Evolutionary conservation across 2,797 vertebrate genomes (phyloP).

Genomic region (Percopsis omiscomaycus): DNA sequence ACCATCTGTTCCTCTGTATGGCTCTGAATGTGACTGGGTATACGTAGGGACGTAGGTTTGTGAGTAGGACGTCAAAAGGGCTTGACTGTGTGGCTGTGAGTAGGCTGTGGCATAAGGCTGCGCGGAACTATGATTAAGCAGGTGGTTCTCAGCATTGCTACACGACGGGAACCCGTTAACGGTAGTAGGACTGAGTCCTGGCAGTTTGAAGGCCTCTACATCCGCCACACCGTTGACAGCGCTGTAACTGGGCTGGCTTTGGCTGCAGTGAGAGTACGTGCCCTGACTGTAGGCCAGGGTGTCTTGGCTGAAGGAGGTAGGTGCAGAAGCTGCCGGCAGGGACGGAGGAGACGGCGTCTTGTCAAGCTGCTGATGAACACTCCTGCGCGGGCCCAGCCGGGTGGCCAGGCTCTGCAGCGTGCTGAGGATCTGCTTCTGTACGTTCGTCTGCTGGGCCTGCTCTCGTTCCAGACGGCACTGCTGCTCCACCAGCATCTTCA

Average conservation of each 20-base stretch:
- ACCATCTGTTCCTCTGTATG: constrained; percentile 56
- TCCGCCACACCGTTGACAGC: constrained; percentile 70
- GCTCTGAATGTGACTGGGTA: constrained; percentile 64
- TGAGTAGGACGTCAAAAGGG: constrained; percentile 60
- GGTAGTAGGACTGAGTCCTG: constrained; percentile 63
- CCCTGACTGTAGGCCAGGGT: constrained; percentile 64
- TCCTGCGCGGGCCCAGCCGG: constrained; percentile 60
- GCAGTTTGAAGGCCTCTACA: constrained; percentile 74
- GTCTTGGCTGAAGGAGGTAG: constrained; percentile 68
- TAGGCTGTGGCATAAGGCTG: constrained; percentile 55
- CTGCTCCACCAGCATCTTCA: constrained; percentile 80
- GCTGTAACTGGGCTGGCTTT: constrained; percentile 66
- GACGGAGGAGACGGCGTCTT: constrained; percentile 53
- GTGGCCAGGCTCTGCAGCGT: constrained; percentile 79
- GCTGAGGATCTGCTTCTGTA: constrained; percentile 85
- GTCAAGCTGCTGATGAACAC: constrained; percentile 52
- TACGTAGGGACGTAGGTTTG: constrained; percentile 59
- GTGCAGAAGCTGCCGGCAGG: constrained; percentile 46
- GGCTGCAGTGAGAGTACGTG: constrained; percentile 70
- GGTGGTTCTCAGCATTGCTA: constrained; percentile 64
- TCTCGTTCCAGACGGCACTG: constrained; percentile 81
- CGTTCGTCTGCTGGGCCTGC: constrained; percentile 82
- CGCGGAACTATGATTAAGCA: constrained; percentile 52
- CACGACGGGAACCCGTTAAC: constrained; percentile 76
- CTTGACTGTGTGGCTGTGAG: constrained; percentile 56